Evolutionary conservation across 2,113 vertebrate species (phyloP), one percentile per base, ranked within the genome.

Genomic region (Salminus brasiliensis): DNA sequence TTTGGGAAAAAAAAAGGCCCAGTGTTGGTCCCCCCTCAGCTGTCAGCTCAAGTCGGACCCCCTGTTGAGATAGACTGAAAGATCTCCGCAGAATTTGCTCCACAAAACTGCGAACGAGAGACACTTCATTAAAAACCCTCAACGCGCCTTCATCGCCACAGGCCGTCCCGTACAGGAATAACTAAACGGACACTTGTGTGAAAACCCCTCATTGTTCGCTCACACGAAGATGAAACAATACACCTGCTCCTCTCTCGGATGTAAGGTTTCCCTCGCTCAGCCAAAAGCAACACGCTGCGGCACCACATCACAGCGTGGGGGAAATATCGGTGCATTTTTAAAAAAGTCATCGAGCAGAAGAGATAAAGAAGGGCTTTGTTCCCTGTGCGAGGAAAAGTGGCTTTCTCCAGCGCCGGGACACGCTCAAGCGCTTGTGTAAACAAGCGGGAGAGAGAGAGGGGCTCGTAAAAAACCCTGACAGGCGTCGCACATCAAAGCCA

Each of bases 401-500:
- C 34, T 49, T 75, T 79, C 57, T 68, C 13, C 41, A 66, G n/a
- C 27, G 41, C 62, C 72, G 65, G 72, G 85, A 74, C 84, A 82
- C 49, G 78, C 80, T 84, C 63, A 21, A 62, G 55, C 29, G 79
- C 15, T 76, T 84, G 71, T 59, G 62, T 79, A 81, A 81, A 81
- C 74, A 78, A 81, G 67, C 49, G 13, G 29, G 59, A 65, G 57
- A 68, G 43, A 74, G 52, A 84, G 74, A 30, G 41, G 68, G 62
- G 68, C 70, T 75, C 36, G 68, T 62, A 43, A 66, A n/a, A n/a
- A 55, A 39, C 39, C 52, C 66, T 77, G 80, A 81, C 76, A 84
- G 73, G 75, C 70, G 71, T 77, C 73, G 63, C 69, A 81, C 82
- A 84, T 79, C 87, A 88, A 85, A 87, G 74, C 39, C 4, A 59